Percentiles rank a stretch among this genome's conserved stretches.
Conservation (phyloP, 2,888 invertebrate species). For the Pristionchus japonicus region DNA sequence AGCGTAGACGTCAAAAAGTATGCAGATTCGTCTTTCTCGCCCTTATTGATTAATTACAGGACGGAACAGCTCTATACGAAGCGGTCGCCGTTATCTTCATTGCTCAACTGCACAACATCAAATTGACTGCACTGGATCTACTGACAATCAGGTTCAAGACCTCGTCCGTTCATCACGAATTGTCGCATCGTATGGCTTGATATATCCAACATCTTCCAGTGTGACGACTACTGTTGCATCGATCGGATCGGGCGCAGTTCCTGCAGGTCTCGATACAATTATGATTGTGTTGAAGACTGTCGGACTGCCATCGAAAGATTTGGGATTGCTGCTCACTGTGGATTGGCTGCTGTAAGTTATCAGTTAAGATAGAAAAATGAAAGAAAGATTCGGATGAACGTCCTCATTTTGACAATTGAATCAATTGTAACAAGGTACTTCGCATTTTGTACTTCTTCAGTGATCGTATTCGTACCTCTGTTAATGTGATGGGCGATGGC, state of each 20-base stretch:
- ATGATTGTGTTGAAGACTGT: slow-evolving; percentile 82
- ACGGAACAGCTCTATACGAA: slow-evolving; percentile 84
- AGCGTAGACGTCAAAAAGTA: no score
- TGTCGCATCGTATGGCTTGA: background rate
- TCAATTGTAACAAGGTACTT: no score
- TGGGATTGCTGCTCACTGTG: slow-evolving; percentile 81
- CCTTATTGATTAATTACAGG: slow-evolving; percentile 54
- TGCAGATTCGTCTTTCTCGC: no score
- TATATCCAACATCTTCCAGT: slow-evolving; percentile 67
- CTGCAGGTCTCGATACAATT: slow-evolving; percentile 83
- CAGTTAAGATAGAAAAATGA: no score
- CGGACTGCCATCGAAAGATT: slow-evolving; percentile 81
- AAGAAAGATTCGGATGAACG: no score
- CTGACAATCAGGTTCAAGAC: slow-evolving; percentile 94
- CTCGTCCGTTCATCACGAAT: background rate
- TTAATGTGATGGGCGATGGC: slow-evolving; percentile 73
- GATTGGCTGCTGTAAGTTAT: slow-evolving; percentile 83
- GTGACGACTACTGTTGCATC: slow-evolving; percentile 83
- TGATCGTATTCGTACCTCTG: slow-evolving; percentile 73
- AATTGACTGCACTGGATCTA: slow-evolving; percentile 88
- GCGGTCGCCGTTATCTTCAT: slow-evolving; percentile 98
- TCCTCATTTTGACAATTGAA: no score
- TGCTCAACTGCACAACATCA: slow-evolving; percentile 88
- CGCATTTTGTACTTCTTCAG: slow-evolving; percentile 52
- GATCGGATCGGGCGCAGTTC: slow-evolving; percentile 83